Evolutionary conservation across 2,888 invertebrate species (phyloP), one percentile per base, ranked within the genome.

Genomic region (Pyrochroa serraticornis): DNA sequence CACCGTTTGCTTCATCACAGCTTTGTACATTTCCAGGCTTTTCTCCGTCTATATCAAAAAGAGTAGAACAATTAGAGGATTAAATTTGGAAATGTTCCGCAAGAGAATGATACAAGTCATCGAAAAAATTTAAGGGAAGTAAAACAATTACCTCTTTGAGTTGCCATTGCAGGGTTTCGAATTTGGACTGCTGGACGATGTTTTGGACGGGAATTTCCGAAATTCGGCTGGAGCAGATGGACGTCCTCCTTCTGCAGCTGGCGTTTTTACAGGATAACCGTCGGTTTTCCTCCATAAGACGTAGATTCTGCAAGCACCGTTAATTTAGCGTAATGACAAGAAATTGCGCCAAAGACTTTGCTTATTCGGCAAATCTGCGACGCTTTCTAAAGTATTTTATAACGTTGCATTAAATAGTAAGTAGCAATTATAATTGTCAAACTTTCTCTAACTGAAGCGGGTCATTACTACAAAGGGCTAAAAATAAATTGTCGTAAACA

Each of bases 141-240:
- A n/a, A 32, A 31, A 42, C 34, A 58, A 36, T 77, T 80, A 89
- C 89, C 85, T 89, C 88, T 76, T 86, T 85, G 41, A 90, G 76
- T 73, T 89, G 89, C 89, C 89, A 90, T 72, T 87, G 84, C 60
- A 90, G 79, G 8, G 88, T 88, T 70, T 87, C 86, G 41, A 89
- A 84, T 75, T 88, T 87, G 68, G 85, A 84, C 69, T 88, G 87
- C 41, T 87, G 79, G 30, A 83, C 84, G 63, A 85, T 82, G 70
- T 82, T 84, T 79, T 87, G 86, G 68, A 87, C 82, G 35, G 80
- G 81, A 51, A 79, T 73, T 51, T 79, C 79, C 6, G 77, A 48
- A 42, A 75, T 70, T 65, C 75, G 74, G 45, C 57, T 65, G 5
- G 70, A 67, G 55, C 69, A 70, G 41, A 70, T 51, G 9, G 69